These are phyloP conservation scores for Isichthys henryi DNA, from an alignment of 2,113 vertebrate species.

Conservation along the genomic window DNA sequence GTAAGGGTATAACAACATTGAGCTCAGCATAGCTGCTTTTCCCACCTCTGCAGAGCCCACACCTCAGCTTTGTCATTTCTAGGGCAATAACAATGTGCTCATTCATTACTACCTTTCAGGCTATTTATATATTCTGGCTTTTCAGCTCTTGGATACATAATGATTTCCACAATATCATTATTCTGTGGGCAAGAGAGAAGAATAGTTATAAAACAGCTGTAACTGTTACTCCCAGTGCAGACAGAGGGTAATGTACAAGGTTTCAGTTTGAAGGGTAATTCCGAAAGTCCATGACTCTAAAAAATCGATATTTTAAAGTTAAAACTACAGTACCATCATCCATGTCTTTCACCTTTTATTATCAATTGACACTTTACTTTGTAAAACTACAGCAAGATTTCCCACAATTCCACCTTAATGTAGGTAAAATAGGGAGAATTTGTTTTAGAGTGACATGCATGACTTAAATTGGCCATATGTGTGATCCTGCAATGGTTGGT, in stretches of 20 bases:
- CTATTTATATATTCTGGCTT: not conserved
- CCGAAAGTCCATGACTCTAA: not conserved
- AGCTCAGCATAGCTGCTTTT: not conserved
- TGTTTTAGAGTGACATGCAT: not conserved
- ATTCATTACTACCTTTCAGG: not conserved
- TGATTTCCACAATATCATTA: not conserved
- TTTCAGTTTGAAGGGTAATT: not conserved
- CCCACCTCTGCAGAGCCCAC: not conserved
- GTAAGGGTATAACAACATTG: slow-evolving; percentile 9
- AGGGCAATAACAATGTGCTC: not conserved
- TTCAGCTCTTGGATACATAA: slow-evolving; percentile 15
- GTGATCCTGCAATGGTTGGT: no score
- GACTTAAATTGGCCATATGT: no score
- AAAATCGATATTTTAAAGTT: not conserved
- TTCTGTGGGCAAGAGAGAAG: not conserved
- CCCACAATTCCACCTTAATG: not conserved
- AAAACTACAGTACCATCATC: not conserved
- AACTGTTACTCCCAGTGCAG: not conserved
- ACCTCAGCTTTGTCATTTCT: not conserved
- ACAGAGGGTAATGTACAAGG: not conserved
- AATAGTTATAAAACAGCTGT: not conserved
- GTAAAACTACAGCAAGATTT: slow-evolving; percentile 17
- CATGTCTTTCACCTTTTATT: slow-evolving; percentile 21
- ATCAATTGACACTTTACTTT: slow-evolving; percentile 37
- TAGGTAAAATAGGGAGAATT: slow-evolving; percentile 9